Percentiles rank a stretch among this genome's conserved stretches.
Conservation (phyloP, 2,113 vertebrate genomes). For the Varanus salvator region DNA sequence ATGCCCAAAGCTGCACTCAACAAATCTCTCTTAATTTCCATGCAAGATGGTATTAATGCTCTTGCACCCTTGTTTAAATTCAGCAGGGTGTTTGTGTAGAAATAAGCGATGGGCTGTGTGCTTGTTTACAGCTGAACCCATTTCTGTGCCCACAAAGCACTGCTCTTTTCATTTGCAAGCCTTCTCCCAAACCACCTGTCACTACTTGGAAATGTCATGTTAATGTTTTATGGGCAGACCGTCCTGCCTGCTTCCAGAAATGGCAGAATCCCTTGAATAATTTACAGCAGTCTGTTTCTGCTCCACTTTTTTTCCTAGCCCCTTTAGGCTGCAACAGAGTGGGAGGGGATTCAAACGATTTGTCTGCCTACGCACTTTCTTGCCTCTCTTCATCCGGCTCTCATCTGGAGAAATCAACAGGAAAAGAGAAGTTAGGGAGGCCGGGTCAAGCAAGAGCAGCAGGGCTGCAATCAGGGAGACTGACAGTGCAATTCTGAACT, state of each 20-base stretch:
- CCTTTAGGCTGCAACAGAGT: slow-evolving; percentile 43
- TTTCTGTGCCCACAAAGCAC: slow-evolving; percentile 50
- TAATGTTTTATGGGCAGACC: slow-evolving; percentile 71
- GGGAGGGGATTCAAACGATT: slow-evolving; percentile 18
- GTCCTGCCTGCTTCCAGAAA: slow-evolving; percentile 57
- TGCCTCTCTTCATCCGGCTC: background rate
- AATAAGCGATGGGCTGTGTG: slow-evolving; percentile 21
- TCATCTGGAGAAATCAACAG: background rate
- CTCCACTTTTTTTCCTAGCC: slow-evolving; percentile 62
- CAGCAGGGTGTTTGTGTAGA: background rate
- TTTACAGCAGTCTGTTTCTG: slow-evolving; percentile 69
- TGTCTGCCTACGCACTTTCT: slow-evolving; percentile 40
- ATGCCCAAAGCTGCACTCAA: slow-evolving; percentile 37
- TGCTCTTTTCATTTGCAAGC: slow-evolving; percentile 40
- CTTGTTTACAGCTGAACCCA: slow-evolving; percentile 61
- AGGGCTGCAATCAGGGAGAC: background rate
- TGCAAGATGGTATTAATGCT: slow-evolving; percentile 50
- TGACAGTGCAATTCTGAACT: background rate
- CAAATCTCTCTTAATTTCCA: slow-evolving; percentile 43
- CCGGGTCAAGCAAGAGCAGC: slow-evolving; percentile 19
- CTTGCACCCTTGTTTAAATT: slow-evolving; percentile 17
- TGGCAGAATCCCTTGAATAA: slow-evolving; percentile 70
- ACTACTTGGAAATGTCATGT: slow-evolving; percentile 67
- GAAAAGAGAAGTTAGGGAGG: slow-evolving; percentile 16
- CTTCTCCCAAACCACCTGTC: slow-evolving; percentile 58